Percentiles rank a stretch among this genome's conserved stretches.
phyloP scores from a whole-genome alignment of 2,113 vertebrate species.

The Merops nubicus region DNA sequence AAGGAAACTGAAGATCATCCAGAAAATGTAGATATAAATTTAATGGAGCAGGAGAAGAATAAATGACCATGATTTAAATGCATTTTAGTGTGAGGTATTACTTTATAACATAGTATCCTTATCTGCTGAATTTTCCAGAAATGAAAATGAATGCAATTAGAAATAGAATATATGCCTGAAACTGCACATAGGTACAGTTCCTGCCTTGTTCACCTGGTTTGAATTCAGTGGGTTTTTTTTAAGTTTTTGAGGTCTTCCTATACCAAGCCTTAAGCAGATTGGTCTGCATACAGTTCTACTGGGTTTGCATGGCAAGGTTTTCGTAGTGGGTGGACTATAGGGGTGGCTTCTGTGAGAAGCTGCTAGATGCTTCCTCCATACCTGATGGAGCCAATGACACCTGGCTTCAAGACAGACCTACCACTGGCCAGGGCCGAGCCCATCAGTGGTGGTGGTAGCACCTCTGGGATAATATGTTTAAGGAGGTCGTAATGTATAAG shows the following conservation, averaged over 20 bases:
- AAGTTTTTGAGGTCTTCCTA: no score
- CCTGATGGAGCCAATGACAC: accelerated
- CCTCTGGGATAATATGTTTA: neutral
- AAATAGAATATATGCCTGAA: neutral
- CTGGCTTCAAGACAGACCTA: accelerated
- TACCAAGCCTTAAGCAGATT: no score
- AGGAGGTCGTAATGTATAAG: no score
- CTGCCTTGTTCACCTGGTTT: no score
- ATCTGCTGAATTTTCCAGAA: neutral
- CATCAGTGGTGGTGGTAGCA: accelerated
- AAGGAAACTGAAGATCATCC: neutral
- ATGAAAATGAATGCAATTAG: neutral
- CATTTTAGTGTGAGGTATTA: neutral
- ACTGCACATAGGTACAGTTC: no score
- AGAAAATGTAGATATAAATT: neutral
- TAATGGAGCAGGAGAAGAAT: neutral
- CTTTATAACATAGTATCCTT: neutral
- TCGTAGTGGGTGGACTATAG: no score
- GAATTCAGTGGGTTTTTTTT: no score
- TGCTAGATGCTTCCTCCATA: neutral
- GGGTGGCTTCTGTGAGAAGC: no score
- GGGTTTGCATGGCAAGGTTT: no score
- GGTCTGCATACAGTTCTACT: no score
- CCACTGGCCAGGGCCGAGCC: accelerated
- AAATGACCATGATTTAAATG: neutral